phyloP scores from a whole-genome alignment of 2,113 vertebrate species.

The Aegotheles bennettii region DNA sequence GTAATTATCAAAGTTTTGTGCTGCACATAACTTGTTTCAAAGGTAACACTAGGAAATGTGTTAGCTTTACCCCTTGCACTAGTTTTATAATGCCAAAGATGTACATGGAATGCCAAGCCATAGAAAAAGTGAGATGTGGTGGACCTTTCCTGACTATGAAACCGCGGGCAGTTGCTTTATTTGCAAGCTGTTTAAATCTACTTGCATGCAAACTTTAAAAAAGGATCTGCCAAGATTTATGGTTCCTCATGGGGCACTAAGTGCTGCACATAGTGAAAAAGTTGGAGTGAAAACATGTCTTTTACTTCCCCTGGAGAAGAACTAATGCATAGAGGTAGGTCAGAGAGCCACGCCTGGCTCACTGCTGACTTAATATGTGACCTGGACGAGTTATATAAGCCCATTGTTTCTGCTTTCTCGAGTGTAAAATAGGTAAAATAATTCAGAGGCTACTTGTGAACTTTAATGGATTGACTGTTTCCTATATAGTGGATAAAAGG shows the following conservation, averaged over 20 bases:
- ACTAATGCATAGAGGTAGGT: neutral
- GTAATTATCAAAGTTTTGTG: neutral
- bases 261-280: neutral
- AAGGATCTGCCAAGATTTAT: slow-evolving; percentile 1
- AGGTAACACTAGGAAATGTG: neutral
- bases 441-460: neutral
- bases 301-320: slow-evolving; percentile 8
- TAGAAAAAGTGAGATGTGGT: neutral
- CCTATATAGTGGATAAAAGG: neutral
- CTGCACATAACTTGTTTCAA: neutral
- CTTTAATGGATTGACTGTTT: slow-evolving; percentile 12
- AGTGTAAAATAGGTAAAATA: slow-evolving; percentile 39
- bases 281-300: neutral
- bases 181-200: neutral
- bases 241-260: neutral
- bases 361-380: slow-evolving; percentile 5
- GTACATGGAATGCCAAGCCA: neutral
- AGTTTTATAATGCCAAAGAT: neutral
- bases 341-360: neutral
- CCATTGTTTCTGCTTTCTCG: slow-evolving; percentile 48
- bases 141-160: neutral
- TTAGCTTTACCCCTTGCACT: neutral
- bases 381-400: slow-evolving; percentile 1
- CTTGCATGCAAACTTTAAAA: neutral
- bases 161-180: neutral